A percentile compares a stretch with the other conserved stretches of the same genome.
Conservation (phyloP, 30 jellyfish, hydroid and myxozoan genomes). For the Aurelia sp. region DNA sequence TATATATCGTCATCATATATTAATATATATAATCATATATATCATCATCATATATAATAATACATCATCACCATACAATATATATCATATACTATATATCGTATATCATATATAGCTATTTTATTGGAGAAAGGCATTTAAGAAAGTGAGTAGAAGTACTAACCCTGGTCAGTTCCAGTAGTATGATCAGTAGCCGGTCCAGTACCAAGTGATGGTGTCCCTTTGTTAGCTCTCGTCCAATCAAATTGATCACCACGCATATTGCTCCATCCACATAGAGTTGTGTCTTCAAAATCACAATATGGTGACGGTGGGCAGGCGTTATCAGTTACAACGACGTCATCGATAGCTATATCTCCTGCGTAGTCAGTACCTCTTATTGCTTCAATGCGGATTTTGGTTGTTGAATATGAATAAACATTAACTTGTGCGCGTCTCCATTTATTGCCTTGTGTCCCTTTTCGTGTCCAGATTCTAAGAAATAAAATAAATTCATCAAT, state of each 20-base stretch:
- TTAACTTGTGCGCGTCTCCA: conserved; percentile 95
- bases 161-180: conserved; percentile 93
- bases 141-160: background rate
- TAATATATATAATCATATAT: no score
- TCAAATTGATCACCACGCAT: conserved; percentile 84
- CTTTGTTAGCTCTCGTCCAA: conserved; percentile 93
- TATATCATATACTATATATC: no score
- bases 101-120: no score
- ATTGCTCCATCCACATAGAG: conserved; percentile 80
- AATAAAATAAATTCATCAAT: no score
- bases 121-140: no score
- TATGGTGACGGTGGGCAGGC: conserved; percentile 76
- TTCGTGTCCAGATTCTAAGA: conserved; percentile 85
- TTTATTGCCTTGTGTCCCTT: conserved; percentile 94
- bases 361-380: conserved; percentile 81
- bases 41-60: no score
- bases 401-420: conserved; percentile 66
- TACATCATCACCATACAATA: no score
- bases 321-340: conserved; percentile 75
- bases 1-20: no score
- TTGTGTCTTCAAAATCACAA: conserved; percentile 90
- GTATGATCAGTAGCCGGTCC: conserved; percentile 99
- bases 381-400: conserved; percentile 86
- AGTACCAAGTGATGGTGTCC: conserved; percentile 98
- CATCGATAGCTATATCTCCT: conserved; percentile 97